Evolutionary conservation across 2,113 vertebrate genomes (phyloP).

Genomic region (Formicarius rufipectus): DNA sequence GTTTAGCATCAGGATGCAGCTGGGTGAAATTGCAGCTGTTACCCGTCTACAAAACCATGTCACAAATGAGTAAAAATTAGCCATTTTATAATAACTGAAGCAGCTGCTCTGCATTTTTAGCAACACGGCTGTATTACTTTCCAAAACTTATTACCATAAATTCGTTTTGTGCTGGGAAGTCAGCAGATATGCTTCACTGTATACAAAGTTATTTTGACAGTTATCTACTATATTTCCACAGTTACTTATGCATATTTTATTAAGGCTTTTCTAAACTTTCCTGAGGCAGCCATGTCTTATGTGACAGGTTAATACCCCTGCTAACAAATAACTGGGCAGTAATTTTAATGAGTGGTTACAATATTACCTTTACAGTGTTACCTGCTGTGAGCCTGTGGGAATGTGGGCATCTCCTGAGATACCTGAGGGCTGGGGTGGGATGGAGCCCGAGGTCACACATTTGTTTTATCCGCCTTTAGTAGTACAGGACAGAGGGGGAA

Average conservation of each 20-base stretch:
- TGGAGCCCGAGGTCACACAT: neutral
- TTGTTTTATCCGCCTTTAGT: neutral
- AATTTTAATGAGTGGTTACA: neutral
- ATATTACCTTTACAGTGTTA: neutral
- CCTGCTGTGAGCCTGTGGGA: neutral
- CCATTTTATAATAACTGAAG: constrained; percentile 64
- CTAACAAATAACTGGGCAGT: neutral
- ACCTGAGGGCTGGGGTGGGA: neutral
- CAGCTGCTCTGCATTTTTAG: constrained; percentile 71
- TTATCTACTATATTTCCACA: constrained; percentile 33
- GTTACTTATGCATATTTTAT: constrained; percentile 41
- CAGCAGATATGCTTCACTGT: constrained; percentile 40
- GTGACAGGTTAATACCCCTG: neutral
- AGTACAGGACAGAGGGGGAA: neutral
- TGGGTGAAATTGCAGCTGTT: constrained; percentile 68
- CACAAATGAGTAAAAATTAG: constrained; percentile 71
- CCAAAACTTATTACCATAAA: constrained; percentile 59
- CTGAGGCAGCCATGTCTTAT: neutral
- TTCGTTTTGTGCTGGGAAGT: constrained; percentile 46
- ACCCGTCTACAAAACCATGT: constrained; percentile 13
- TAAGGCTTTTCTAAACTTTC: constrained; percentile 60
- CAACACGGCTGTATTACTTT: constrained; percentile 36
- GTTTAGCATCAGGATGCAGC: constrained; percentile 56
- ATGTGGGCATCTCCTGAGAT: neutral
- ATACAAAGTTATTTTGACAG: constrained; percentile 46